Evolutionary conservation across 2,888 invertebrate genomes (phyloP).

Genomic region (Lathronympha strigana): DNA sequence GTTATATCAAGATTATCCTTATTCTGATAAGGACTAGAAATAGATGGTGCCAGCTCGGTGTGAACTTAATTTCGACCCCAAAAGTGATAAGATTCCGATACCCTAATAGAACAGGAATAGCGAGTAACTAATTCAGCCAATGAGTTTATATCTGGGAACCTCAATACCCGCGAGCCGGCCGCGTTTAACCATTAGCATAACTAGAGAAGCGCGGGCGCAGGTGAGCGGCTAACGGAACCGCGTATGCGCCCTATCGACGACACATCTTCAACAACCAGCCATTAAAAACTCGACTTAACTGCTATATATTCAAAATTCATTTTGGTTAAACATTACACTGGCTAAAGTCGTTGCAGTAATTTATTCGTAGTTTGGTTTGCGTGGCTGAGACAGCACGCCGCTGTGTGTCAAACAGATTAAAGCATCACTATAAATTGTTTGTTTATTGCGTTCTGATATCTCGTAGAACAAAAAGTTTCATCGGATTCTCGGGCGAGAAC

Average conservation of each 20-base stretch:
- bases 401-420: conserved; percentile 71
- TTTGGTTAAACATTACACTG: conserved; percentile 50
- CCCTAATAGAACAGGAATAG: background rate
- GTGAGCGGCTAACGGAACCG: conserved; percentile 80
- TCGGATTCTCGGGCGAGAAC: conserved; percentile 49
- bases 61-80: background rate
- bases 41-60: background rate
- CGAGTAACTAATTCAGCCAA: conserved; percentile 32
- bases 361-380: conserved; percentile 62
- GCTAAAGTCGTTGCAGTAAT: conserved; percentile 59
- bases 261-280: conserved; percentile 57
- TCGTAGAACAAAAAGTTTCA: conserved; percentile 61
- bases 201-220: conserved; percentile 80
- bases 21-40: background rate
- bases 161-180: conserved; percentile 61
- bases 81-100: background rate
- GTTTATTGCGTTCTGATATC: conserved; percentile 66
- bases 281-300: conserved; percentile 65
- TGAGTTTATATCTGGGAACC: conserved; percentile 56
- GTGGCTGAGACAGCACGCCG: conserved; percentile 68
- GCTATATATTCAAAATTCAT: conserved; percentile 55
- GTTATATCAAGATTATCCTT: background rate
- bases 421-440: conserved; percentile 70
- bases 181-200: conserved; percentile 78
- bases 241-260: conserved; percentile 65